Base-by-base conservation (phyloP, 2,888 invertebrate genomes). In the Callyntrura sp. region DNA sequence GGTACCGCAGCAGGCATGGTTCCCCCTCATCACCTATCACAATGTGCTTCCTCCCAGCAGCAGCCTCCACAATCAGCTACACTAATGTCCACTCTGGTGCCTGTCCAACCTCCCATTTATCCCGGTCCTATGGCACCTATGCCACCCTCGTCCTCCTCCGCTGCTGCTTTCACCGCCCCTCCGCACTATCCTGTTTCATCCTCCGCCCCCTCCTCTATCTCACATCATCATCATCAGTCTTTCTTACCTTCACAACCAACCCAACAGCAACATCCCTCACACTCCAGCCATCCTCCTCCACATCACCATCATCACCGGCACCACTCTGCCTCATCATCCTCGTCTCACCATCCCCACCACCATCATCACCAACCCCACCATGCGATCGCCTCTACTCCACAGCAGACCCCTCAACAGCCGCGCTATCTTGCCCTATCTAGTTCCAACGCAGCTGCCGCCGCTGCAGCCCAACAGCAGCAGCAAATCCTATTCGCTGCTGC, bases 401-500 rank as follows among this genome's bases (percentile, higher is more conserved):
- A 65, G 35, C 65, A 73, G 51, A n/a, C n/a, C n/a, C n/a, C n/a
- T n/a, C 35, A 65, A 48, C 86, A 79, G 17, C 87, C 87, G 2
- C 45, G 87, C 8, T 87, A 81, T 51, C 73, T 88, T 11, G 35
- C 88, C 20, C 82, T 88, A 8, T 51, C 88, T 11, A 51, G 87
- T 57, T 70, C 87, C 20, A 28, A 62, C 1, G 78, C 78, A 0
- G 78, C 76, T 14, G 86, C 85, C 3, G 76, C 85, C 11, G 85
- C 86, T 1, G 88, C 88, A 0, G 88, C 88, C 14, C 83, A 88
- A 12, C 88, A 83, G 0, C 88, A 88, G 17, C 88, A 83, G 9
- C 88, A 88, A 65, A 20, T 88, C 9, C 78, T 88, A 0, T 83
- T 88, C n/a, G 88, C 88, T 14, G 83, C 83, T 4, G 88, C 88